A percentile compares a stretch with the other conserved stretches of the same genome.
Evolutionary conservation across 2,888 invertebrate species (phyloP).

Genomic region (Cotesia congregata): DNA sequence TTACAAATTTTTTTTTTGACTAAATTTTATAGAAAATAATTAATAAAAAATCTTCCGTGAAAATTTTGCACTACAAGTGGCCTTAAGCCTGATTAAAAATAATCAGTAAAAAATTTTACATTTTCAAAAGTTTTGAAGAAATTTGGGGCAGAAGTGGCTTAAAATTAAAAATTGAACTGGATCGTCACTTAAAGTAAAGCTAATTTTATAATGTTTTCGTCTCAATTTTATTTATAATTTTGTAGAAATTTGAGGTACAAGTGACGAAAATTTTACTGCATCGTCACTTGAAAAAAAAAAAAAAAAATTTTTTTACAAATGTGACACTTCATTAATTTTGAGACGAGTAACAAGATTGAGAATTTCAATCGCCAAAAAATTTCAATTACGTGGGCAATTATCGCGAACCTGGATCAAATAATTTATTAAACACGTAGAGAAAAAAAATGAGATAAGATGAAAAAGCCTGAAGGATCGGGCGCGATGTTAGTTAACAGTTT

Average conservation of each 20-base stretch:
- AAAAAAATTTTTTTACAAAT: too few species aligned
- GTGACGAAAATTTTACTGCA: too few species aligned
- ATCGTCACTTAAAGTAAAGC: neutral
- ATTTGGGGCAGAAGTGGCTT: neutral
- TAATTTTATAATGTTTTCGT: too few species aligned
- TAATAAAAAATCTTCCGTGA: neutral
- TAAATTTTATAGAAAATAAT: neutral
- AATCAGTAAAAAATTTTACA: neutral
- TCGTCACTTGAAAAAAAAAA: too few species aligned
- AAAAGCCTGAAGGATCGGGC: constrained; percentile 42
- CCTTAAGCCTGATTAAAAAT: neutral
- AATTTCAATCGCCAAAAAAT: too few species aligned
- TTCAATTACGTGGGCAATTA: too few species aligned
- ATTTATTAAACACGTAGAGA: neutral
- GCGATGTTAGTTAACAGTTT: constrained; percentile 26
- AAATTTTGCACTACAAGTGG: neutral
- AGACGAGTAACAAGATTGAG: too few species aligned
- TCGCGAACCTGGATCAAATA: too few species aligned
- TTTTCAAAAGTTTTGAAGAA: neutral
- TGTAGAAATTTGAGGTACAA: too few species aligned
- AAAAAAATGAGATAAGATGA: constrained; percentile 12
- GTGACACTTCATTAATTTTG: too few species aligned
- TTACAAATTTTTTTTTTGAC: too few species aligned
- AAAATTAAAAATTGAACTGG: neutral
- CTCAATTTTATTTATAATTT: too few species aligned